Conservation (phyloP, 2,888 invertebrate species). For the Lucinisca nassula region DNA sequence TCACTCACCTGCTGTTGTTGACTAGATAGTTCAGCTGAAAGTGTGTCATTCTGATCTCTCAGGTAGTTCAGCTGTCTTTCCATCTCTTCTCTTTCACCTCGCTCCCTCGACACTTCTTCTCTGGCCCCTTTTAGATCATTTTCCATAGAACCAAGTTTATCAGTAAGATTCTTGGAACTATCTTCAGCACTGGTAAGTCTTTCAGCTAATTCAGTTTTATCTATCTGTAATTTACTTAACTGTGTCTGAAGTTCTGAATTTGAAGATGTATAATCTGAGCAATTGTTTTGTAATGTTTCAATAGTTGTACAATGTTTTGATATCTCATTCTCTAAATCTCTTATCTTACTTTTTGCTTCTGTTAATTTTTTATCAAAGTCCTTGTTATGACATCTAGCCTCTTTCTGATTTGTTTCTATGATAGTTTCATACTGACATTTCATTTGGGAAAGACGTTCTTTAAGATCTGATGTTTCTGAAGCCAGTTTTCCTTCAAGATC, state of each 20-base stretch:
- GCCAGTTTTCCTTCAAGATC: conserved; percentile 58
- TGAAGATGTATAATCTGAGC: background rate
- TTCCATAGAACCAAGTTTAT: conserved; percentile 2
- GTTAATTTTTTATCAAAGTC: conserved; percentile 23
- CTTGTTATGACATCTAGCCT: conserved; percentile 25
- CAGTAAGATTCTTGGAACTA: background rate
- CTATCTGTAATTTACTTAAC: background rate
- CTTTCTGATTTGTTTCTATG: conserved; percentile 60
- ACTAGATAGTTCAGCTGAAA: conserved; percentile 70
- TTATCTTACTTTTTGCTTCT: background rate
- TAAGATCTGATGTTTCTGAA: conserved; percentile 45
- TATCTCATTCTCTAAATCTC: background rate
- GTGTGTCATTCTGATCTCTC: conserved; percentile 59
- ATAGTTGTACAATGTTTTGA: background rate
- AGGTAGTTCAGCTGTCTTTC: conserved; percentile 56
- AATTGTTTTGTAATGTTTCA: background rate
- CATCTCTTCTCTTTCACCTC: conserved; percentile 54
- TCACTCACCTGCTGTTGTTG: conserved; percentile 74
- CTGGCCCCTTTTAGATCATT: conserved; percentile 20
- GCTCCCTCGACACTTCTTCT: conserved; percentile 50
- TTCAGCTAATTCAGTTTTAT: conserved; percentile 1
- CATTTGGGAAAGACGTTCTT: conserved; percentile 62
- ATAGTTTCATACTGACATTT: conserved; percentile 69
- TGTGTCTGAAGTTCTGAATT: background rate
- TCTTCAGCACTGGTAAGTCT: conserved; percentile 11